Evolutionary conservation across 2,888 invertebrate species (phyloP).

Genomic region (Lycocerus yunnanus): DNA sequence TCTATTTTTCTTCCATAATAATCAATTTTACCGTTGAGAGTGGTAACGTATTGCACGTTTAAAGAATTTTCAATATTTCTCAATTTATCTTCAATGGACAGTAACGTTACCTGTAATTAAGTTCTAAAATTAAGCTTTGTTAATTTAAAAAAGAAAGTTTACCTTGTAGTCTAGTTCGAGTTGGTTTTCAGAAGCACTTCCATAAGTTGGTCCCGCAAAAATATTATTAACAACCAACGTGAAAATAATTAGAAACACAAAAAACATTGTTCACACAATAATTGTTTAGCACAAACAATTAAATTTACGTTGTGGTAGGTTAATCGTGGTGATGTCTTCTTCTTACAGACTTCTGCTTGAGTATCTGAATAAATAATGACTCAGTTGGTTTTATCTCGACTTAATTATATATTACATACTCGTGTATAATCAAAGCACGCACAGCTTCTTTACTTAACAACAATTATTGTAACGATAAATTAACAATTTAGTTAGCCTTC

Average conservation of each 20-base stretch:
- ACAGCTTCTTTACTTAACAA: neutral
- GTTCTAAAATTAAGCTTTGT: neutral
- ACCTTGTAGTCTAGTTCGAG: slow-evolving; percentile 4
- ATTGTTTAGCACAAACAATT: neutral
- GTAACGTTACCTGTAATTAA: slow-evolving; percentile 45
- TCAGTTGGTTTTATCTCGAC: slow-evolving; percentile 9
- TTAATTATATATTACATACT: neutral
- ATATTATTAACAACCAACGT: neutral
- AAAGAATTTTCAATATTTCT: slow-evolving; percentile 51
- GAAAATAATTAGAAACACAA: neutral
- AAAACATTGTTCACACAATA: neutral
- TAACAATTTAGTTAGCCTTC: neutral
- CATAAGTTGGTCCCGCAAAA: slow-evolving; percentile 6
- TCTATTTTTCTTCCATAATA: slow-evolving; percentile 55
- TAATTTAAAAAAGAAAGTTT: neutral
- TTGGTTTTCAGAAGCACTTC: slow-evolving; percentile 3
- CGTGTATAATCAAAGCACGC: neutral
- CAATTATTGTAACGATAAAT: neutral
- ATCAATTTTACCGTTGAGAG: slow-evolving; percentile 54
- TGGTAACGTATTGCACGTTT: slow-evolving; percentile 48
- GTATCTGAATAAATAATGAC: slow-evolving; percentile 22
- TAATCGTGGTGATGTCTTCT: slow-evolving; percentile 10
- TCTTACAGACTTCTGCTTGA: slow-evolving; percentile 8
- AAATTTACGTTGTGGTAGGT: slow-evolving; percentile 26
- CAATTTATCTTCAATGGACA: slow-evolving; percentile 53